Base-by-base conservation (phyloP, 1,140 invertebrate genomes). In the Zeugodacus cucurbitae region DNA sequence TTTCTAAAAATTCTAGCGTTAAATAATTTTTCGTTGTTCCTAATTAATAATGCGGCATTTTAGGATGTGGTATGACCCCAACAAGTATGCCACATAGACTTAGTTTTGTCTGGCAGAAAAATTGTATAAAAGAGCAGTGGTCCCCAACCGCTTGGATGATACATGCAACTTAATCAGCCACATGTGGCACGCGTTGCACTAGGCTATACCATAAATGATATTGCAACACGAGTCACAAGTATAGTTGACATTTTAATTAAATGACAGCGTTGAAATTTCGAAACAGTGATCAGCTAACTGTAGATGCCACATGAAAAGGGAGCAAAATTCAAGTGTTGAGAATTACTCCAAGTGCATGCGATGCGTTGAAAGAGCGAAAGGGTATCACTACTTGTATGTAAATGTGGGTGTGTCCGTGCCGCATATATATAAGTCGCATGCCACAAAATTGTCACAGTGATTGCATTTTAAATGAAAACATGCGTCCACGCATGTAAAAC, bases 381-480 rank as follows among this genome's bases (percentile, higher is more conserved):
- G 44, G 41, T 82, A 82, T n/a, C 6, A 74, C 14, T 37, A 20
- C 2, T 0, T 20, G 48, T 20, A 4, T 20, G 17, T 2, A 17
- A 17, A 17, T 22, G 22, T 41, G 2, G 7, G 70, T 44, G 32
- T 41, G 34, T 74, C 5, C n/a, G 8, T 41, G 37, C 37, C 48
- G 14, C 41, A 82, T 48, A 3, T 44, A 17, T 48, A 10, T n/a
- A n/a, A n/a, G n/a, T 82, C n/a, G 41, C 20, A 7, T 82, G 44
- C 74, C 41, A n/a, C 41, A 11, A 26, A 48, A 54, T 82, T 54
- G 74, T 82, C 74, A 48, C 74, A 48, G 74, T 44, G 74, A 82
- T 82, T 82, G 74, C 74, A 54, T 82, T 82, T 82, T 82, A 82
- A 82, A 82, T 82, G 74, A 82, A 82, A 82, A 82, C 74, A 82